Evolutionary conservation across 1,140 invertebrate species (phyloP).

Genomic region (Bombus waltoni): DNA sequence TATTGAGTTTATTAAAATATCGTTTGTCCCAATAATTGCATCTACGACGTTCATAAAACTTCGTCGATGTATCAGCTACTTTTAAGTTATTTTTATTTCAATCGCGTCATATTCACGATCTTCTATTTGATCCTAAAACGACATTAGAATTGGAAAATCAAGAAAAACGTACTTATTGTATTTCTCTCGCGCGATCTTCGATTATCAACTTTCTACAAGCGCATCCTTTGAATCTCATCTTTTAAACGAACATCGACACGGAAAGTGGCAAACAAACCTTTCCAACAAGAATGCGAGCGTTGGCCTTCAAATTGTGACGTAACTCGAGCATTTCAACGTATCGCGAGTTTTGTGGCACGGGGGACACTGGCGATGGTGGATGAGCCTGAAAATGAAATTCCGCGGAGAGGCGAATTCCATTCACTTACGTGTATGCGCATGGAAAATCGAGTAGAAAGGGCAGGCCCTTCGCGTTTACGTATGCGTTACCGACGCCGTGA

Average conservation of each 20-base stretch:
- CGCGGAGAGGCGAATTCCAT: slow-evolving; percentile 66
- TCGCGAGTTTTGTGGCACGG: background rate
- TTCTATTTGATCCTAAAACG: too few relatives aligned
- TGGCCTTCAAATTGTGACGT: slow-evolving; percentile 62
- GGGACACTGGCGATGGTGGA: slow-evolving; percentile 59
- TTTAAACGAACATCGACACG: background rate
- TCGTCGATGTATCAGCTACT: too few relatives aligned
- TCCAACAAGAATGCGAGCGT: slow-evolving; percentile 19
- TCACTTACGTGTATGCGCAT: slow-evolving; percentile 58
- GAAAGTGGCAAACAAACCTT: background rate
- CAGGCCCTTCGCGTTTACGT: slow-evolving; percentile 46
- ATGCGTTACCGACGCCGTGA: slow-evolving; percentile 34
- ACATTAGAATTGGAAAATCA: too few relatives aligned
- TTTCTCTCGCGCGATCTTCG: too few relatives aligned
- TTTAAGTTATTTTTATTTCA: too few relatives aligned
- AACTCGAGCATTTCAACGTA: slow-evolving; percentile 25
- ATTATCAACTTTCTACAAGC: too few relatives aligned
- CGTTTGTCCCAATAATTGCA: too few relatives aligned
- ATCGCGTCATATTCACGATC: too few relatives aligned
- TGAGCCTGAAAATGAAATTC: slow-evolving; percentile 75
- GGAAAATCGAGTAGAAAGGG: slow-evolving; percentile 48
- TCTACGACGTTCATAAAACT: too few relatives aligned
- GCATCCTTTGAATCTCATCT: too few relatives aligned
- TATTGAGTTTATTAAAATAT: too few relatives aligned
- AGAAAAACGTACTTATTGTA: too few relatives aligned